Conservation (phyloP, 2,113 vertebrate species). For the Alectura lathami region DNA sequence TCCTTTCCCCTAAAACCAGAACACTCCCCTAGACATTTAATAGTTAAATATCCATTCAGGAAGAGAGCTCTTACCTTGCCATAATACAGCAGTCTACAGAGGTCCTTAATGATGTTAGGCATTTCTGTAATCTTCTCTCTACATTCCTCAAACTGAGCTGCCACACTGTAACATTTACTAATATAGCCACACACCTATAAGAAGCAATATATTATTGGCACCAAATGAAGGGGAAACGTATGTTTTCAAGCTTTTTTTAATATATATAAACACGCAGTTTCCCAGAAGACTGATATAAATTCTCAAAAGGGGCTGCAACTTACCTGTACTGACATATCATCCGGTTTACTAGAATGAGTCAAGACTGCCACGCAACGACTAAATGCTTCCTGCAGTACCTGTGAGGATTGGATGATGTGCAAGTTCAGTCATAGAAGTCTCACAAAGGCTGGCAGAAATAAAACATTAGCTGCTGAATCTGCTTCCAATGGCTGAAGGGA, state of each 20-base stretch:
- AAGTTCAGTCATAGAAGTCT: not conserved
- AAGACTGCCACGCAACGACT: conserved; percentile 94
- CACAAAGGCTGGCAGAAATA: not conserved
- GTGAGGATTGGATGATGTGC: not conserved
- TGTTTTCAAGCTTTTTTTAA: not conserved
- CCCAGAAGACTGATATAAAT: not conserved
- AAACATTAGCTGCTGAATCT: not conserved
- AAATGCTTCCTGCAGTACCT: conserved; percentile 93
- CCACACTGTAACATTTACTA: conserved; percentile 95
- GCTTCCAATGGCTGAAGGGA: not conserved
- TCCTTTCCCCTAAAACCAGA: not conserved
- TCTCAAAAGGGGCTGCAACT: not conserved
- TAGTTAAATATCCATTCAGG: not conserved
- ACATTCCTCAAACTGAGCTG: conserved; percentile 97
- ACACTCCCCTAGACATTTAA: not conserved
- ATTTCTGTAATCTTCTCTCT: conserved; percentile 97
- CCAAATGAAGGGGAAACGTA: not conserved
- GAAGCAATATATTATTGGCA: not conserved
- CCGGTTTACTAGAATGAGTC: conserved; percentile 89
- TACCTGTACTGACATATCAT: conserved; percentile 98
- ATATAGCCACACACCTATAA: conserved; percentile 93
- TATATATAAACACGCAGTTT: not conserved
- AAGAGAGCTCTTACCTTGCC: conserved; percentile 84
- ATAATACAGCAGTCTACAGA: conserved; percentile 93
- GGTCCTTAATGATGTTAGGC: conserved; percentile 92